Conservation (phyloP, 2,888 invertebrate genomes). For the Thecophora atra region DNA sequence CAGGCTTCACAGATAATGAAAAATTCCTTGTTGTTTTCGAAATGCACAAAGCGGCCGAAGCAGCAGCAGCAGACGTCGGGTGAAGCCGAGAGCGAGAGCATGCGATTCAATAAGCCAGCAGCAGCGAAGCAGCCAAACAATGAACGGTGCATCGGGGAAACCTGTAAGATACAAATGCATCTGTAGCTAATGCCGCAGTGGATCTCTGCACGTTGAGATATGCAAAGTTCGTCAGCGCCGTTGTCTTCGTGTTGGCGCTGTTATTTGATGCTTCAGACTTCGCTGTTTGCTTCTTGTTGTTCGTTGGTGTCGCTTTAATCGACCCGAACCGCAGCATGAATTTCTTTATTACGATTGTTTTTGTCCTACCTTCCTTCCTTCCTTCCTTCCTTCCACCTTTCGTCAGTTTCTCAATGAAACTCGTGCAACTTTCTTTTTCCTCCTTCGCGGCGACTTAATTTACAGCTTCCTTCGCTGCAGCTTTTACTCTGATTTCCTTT, state of each 20-base stretch:
- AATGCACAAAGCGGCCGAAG: constrained; percentile 2
- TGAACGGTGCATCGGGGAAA: constrained; percentile 33
- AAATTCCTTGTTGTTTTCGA: background rate
- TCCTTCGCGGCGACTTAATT: background rate
- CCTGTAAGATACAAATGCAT: constrained; percentile 39
- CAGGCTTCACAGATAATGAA: background rate
- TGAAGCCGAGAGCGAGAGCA: constrained; percentile 32
- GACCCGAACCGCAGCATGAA: constrained; percentile 29
- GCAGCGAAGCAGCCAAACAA: constrained; percentile 3
- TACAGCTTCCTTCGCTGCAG: background rate
- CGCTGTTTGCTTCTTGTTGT: background rate
- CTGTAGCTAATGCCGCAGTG: constrained; percentile 33
- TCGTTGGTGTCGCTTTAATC: constrained; percentile 8
- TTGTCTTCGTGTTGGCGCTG: constrained; percentile 13
- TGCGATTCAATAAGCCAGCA: constrained; percentile 32
- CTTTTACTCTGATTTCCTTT: background rate
- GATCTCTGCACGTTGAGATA: constrained; percentile 13
- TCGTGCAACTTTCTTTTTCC: constrained; percentile 32
- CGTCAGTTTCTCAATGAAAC: constrained; percentile 36
- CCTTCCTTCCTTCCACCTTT: background rate
- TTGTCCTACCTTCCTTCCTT: background rate
- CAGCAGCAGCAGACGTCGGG: constrained; percentile 17
- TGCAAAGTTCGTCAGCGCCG: constrained; percentile 33
- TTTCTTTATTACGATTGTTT: background rate
- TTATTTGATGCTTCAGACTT: background rate